Percentiles rank a stretch among this genome's conserved stretches.
Evolutionary conservation across 2,888 invertebrate genomes (phyloP).

Genomic region (Pristionchus maxplancki): DNA sequence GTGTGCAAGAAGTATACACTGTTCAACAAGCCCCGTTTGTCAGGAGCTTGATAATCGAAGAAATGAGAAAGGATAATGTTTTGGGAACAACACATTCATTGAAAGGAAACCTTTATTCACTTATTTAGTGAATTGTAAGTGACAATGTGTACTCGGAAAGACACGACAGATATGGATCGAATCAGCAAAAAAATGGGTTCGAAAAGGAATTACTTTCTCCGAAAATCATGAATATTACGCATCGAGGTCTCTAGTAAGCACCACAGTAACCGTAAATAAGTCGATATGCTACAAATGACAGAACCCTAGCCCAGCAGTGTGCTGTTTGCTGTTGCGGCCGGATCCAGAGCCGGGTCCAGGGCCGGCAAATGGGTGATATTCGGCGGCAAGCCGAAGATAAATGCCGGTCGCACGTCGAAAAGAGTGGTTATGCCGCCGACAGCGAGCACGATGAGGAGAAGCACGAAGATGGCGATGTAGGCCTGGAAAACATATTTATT

Average conservation of each 20-base stretch:
- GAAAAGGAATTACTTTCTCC: neutral
- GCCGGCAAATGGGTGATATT: conserved; percentile 30
- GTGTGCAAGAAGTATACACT: no score
- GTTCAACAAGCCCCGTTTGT: no score
- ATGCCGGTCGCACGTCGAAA: conserved; percentile 11
- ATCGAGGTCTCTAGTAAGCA: neutral
- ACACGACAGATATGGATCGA: conserved; percentile 12
- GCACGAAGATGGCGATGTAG: conserved; percentile 42
- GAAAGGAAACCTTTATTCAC: neutral
- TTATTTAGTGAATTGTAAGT: neutral
- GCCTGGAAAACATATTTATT: conserved; percentile 27
- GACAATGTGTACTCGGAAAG: neutral
- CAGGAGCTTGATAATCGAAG: neutral
- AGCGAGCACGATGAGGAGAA: neutral
- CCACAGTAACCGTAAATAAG: neutral
- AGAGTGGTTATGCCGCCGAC: conserved; percentile 31
- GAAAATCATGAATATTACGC: neutral
- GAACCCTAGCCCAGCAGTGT: neutral
- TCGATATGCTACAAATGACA: neutral
- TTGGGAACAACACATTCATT: no score
- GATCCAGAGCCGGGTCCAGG: neutral
- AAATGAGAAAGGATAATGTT: no score
- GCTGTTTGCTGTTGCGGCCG: neutral
- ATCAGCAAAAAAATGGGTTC: neutral
- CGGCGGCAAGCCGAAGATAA: neutral